Conservation (phyloP, 2,797 vertebrate genomes). For the Manis pentadactyla region DNA sequence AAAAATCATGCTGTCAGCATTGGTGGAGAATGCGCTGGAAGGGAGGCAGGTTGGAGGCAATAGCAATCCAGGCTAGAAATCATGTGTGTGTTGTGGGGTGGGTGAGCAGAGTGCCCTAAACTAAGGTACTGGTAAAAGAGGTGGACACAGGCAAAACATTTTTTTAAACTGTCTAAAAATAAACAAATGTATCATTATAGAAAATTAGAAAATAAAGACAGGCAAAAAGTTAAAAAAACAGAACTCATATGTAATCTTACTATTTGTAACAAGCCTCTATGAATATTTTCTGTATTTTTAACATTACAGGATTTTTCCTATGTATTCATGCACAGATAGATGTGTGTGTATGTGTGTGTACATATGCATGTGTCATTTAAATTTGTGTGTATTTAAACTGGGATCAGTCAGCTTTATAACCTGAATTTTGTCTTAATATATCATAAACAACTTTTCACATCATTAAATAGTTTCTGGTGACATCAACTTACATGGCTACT, state of each 20-base stretch:
- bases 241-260: constrained; percentile 35
- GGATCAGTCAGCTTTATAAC: constrained; percentile 21
- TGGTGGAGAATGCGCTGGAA: constrained; percentile 37
- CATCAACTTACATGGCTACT: neutral
- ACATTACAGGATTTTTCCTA: neutral
- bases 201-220: constrained; percentile 48
- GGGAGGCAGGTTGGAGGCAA: neutral
- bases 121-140: constrained; percentile 5
- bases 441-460: constrained; percentile 53
- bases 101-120: neutral
- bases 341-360: neutral
- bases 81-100: neutral
- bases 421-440: constrained; percentile 47
- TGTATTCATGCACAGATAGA: neutral
- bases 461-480: constrained; percentile 44
- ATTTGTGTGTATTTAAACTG: neutral
- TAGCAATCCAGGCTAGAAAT: constrained; percentile 16
- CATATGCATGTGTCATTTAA: neutral
- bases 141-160: neutral
- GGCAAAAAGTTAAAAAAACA: constrained; percentile 13
- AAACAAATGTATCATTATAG: neutral
- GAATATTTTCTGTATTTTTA: constrained; percentile 33
- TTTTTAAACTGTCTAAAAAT: neutral
- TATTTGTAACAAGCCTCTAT: constrained; percentile 20
- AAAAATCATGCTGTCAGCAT: constrained; percentile 43